These are phyloP conservation scores for Callospermophilus lateralis DNA, from an alignment of 2,113 vertebrate species.

Conservation along the genomic window DNA sequence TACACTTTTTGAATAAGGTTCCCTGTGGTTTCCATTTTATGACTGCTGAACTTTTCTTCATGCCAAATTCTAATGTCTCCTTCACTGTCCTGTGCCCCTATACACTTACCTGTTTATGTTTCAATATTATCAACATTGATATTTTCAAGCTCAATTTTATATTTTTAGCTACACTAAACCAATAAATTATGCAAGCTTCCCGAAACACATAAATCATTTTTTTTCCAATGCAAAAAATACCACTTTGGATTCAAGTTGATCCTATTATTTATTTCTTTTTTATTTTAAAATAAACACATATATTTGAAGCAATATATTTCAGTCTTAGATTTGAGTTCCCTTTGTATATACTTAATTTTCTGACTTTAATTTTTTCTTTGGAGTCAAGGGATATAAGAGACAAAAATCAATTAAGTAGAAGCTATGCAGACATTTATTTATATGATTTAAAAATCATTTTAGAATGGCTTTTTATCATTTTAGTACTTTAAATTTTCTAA, in stretches of 20 bases:
- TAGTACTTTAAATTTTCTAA: constrained; percentile 35
- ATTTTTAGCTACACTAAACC: not conserved
- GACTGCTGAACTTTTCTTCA: no score
- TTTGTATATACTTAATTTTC: constrained; percentile 8
- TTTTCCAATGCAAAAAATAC: not conserved
- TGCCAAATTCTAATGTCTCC: no score
- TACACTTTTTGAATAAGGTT: no score
- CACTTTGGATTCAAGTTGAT: not conserved
- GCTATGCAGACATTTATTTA: constrained; percentile 46
- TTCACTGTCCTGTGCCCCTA: no score
- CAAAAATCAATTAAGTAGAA: constrained; percentile 63
- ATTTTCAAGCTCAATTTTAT: not conserved
- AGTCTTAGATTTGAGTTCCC: not conserved
- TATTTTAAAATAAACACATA: not conserved
- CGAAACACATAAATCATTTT: not conserved
- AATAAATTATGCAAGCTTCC: not conserved
- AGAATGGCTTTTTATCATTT: constrained; percentile 57
- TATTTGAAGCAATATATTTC: not conserved
- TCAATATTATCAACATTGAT: not conserved
- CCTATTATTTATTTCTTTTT: not conserved
- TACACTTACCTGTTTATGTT: not conserved
- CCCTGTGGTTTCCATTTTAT: no score
- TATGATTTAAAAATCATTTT: constrained; percentile 59
- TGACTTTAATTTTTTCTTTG: constrained; percentile 38
- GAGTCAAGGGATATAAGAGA: constrained; percentile 18